Evolutionary conservation across 2,888 invertebrate genomes (phyloP), one percentile per base, ranked within the genome.

Genomic region (Zygothrica quintamaculata): DNA sequence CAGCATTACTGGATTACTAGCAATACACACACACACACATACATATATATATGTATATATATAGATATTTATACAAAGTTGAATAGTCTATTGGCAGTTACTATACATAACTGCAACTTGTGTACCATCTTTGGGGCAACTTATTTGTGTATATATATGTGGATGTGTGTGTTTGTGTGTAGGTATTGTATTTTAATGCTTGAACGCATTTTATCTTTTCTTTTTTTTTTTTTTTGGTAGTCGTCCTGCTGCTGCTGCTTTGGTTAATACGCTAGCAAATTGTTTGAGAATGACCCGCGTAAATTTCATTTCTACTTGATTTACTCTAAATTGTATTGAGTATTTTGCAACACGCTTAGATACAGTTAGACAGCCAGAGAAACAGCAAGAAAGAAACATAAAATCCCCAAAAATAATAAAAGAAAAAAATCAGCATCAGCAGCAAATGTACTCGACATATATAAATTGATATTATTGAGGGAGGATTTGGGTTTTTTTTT

Each of bases 261-360:
- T 50, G 55, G 60, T 48, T 74, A 74, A 74, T 74, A 72, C 74
- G 36, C 66, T 74, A 77, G 85, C 80, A 80, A 82, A 86, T 84
- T 80, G 77, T 75, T 85, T 62, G 77, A 65, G 84, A 74, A 84
- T 87, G 84, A 84, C 85, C 82, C 87, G 82, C 82, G 84, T 84
- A 86, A 84, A 71, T 81, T 77, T 73, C 48, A 64, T 57, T 71
- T 65, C 66, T 71, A 61, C 64, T 82, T 84, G 84, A 87, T 87
- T 81, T 87, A 77, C 84, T 84, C 73, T 72, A 72, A 77, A 84
- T 84, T 77, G 77, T 78, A 75, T 77, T 78, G 64, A 22, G 18
- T 22, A 22, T 22, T 22, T 22, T 22, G 18, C 18, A 22, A n/a
- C n/a, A n/a, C n/a, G n/a, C n/a, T n/a, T n/a, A n/a, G n/a, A n/a